Evolutionary conservation across 2,797 vertebrate species (phyloP), one percentile per base, ranked within the genome.

Genomic region (Steatocranus sp.): DNA sequence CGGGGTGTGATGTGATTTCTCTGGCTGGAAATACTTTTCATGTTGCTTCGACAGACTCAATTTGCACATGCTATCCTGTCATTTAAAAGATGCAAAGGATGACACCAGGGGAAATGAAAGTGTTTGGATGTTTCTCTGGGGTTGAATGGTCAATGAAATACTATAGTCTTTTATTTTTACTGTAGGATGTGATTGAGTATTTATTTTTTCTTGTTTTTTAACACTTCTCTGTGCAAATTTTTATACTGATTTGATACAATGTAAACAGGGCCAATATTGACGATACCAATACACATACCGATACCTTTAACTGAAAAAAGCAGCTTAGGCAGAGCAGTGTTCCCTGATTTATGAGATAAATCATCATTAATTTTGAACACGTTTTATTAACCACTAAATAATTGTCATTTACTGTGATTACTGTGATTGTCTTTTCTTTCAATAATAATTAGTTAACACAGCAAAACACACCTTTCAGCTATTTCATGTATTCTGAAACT

Each of bases 21-120:
- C 70, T 81, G 66, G 36, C 77, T 84, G 81, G 85, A 89, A 88
- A 90, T 87, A 92, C 81, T 48, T 54, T 51, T 38, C 82, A 66
- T 66, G 84, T 15, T 81, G 58, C 56, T 81, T 18, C 5, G 56
- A 50, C 9, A 50, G 41, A 80, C 11, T 0, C 56, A 50, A 34
- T 66, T 77, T 46, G 18, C 17, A 56, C 20, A 14, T 30, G 1
- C 15, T 73, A 12, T 18, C 17, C 17, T 18, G 25, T 30, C 41
- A 73, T 48, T 30, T 46, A 46, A 46, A 46, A 46, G 9, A 11
- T 70, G 15, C 23, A 70, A 70, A 48, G 11, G 6, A 34, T 73
- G 66, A 73, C 66, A 73, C 15, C 41, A 30, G 17, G 41, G 66
- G 10, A 18, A 30, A 30, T 73, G 5, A n/a, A 48, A 73, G 68